Evolutionary conservation across 2,888 invertebrate genomes (phyloP).

Genomic region (Dascillus cervinus): DNA sequence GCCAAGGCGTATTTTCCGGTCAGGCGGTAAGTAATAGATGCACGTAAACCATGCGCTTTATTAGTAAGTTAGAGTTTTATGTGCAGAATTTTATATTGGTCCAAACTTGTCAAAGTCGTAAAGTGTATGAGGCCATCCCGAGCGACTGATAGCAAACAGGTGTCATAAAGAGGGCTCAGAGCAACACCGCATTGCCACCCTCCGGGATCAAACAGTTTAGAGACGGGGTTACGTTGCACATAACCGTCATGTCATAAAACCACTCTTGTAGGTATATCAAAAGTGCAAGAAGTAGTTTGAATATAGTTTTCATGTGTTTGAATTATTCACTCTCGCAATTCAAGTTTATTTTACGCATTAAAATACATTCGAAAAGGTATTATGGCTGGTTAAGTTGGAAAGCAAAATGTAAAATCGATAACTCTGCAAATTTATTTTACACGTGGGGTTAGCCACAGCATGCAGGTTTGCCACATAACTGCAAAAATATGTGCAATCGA

Average conservation of each 20-base stretch:
- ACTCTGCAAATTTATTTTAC: slow-evolving; percentile 7
- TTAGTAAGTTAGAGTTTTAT: slow-evolving; percentile 18
- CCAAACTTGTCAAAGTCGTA: slow-evolving; percentile 22
- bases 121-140: slow-evolving; percentile 14
- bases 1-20: too few relatives aligned
- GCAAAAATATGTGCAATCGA: slow-evolving; percentile 14
- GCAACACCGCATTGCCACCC: not conserved
- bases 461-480: slow-evolving; percentile 13
- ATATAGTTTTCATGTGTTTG: not conserved
- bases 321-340: not conserved
- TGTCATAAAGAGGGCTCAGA: slow-evolving; percentile 19
- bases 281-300: too few relatives aligned
- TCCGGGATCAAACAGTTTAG: too few relatives aligned
- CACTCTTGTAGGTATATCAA: too few relatives aligned
- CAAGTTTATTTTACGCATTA: too few relatives aligned
- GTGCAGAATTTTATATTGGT: slow-evolving; percentile 25
- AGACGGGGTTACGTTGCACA: too few relatives aligned
- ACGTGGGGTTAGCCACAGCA: slow-evolving; percentile 6
- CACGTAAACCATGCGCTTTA: slow-evolving; percentile 11
- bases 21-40: not conserved
- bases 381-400: slow-evolving; percentile 7
- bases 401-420: slow-evolving; percentile 10
- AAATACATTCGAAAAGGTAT: slow-evolving; percentile 8
- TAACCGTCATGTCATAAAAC: too few relatives aligned
- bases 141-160: slow-evolving; percentile 22